Evolutionary conservation across 2,888 invertebrate species (phyloP), one percentile per base, ranked within the genome.

Genomic region (Lamellibrachia columna): DNA sequence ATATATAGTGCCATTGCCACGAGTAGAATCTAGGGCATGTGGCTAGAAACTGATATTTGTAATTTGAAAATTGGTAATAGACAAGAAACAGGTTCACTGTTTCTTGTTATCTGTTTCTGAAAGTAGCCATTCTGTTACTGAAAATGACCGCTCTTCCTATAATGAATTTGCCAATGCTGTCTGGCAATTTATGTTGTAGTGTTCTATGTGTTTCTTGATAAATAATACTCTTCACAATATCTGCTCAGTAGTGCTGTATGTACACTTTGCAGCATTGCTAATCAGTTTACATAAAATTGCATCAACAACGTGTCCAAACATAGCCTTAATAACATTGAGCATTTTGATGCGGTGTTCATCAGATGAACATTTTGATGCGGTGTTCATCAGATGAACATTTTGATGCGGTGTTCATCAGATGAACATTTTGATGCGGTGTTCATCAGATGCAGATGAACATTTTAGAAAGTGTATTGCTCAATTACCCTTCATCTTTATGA

Each of bases 1-100:
- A n/a, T n/a, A n/a, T n/a, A n/a, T 75, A 75, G 75, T 75, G 75
- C 75, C 75, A 75, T 75, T 75, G 75, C 75, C 75, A 55, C 9
- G 4, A 55, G 9, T 55, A 55, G 55, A 55, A 55, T 60, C 0
- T 75, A 22, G 75, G 75, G 75, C 75, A 22, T 6, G 75, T 75
- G 22, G 75, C 75, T 75, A 15, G 22, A 75, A 22, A 75, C 22
- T n/a, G n/a, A 75, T 75, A 75, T 75, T 75, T 75, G 75, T 75
- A 15, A 58, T 75, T 22, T 75, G 22, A 75, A 75, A 75, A 75
- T 75, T 22, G 75, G 15, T 75, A 75, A 75, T 22, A 75, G 6
- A 6, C 75, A 75, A 75, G 22, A 75, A n/a, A n/a, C 75, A 75
- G 60, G 3, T 60, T 60, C 60, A 22, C 6, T 75, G 75, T 75